Percentiles rank a stretch among this genome's conserved stretches.
phyloP scores from a whole-genome alignment of 2,888 invertebrate species.

The Mongoloraphidia duomilia region DNA sequence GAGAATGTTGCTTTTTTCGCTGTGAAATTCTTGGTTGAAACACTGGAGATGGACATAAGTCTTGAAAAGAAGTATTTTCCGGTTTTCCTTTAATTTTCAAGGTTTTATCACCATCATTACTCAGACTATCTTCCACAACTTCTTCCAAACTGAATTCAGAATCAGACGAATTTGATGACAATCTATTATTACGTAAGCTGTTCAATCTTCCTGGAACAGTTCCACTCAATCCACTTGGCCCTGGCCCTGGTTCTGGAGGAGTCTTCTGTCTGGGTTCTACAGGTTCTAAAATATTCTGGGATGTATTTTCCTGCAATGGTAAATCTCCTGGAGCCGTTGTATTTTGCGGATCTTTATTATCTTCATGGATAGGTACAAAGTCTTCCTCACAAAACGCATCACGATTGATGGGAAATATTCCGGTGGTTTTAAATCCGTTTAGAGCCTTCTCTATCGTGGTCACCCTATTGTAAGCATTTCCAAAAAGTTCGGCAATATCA shows the following conservation, averaged over 20 bases:
- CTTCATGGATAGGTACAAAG: too few species aligned
- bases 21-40: too few species aligned
- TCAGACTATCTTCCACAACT: slow-evolving; percentile 4
- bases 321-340: too few species aligned
- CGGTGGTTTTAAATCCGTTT: slow-evolving; percentile 21
- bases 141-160: slow-evolving; percentile 6
- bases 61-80: slow-evolving; percentile 6
- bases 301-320: too few species aligned
- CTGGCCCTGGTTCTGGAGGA: too few species aligned
- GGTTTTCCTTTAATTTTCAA: slow-evolving; percentile 5
- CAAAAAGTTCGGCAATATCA: slow-evolving; percentile 18
- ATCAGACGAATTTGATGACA: slow-evolving; percentile 6
- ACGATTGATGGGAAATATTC: slow-evolving; percentile 20
- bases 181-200: slow-evolving; percentile 2
- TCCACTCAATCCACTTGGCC: slow-evolving; percentile 6
- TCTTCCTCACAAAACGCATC: slow-evolving; percentile 18
- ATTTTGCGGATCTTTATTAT: too few species aligned
- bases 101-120: slow-evolving; percentile 4
- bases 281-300: too few species aligned
- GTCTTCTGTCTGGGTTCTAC: too few species aligned
- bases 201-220: slow-evolving; percentile 3
- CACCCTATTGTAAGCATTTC: slow-evolving; percentile 13
- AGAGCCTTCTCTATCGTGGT: slow-evolving; percentile 21
- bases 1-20: too few species aligned
- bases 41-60: slow-evolving; percentile 6